Conservation (phyloP, 92 coral and sea anemone genomes). For the Epizoanthus fatuus region DNA sequence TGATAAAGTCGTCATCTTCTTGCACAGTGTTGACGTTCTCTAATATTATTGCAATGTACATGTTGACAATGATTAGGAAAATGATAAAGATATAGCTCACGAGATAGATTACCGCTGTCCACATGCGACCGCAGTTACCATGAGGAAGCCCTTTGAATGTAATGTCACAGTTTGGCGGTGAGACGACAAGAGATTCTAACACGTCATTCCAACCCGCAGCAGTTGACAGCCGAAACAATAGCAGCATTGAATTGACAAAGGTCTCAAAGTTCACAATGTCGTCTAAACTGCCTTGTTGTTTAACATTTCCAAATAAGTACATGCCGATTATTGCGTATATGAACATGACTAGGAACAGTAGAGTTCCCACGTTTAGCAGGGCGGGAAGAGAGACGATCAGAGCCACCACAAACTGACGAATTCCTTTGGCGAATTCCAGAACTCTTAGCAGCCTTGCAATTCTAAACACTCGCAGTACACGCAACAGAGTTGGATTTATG, state of each 20-base stretch:
- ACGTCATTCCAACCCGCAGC: conserved; percentile 97
- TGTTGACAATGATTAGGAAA: conserved; percentile 90
- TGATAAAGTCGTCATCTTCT: conserved; percentile 87
- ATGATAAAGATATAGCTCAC: conserved; percentile 84
- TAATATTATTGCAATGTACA: conserved; percentile 94
- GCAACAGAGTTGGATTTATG: conserved; percentile 89
- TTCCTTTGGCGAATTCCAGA: conserved; percentile 92
- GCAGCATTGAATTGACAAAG: conserved; percentile 85
- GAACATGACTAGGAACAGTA: conserved; percentile 89
- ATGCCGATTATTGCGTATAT: conserved; percentile 95
- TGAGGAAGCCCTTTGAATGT: conserved; percentile 59
- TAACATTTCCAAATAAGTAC: conserved; percentile 90
- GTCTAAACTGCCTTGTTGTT: conserved; percentile 83
- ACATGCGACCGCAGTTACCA: conserved; percentile 89
- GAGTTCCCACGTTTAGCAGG: conserved; percentile 90
- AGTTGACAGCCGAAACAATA: conserved; percentile 89
- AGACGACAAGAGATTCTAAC: conserved; percentile 78
- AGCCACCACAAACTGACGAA: conserved; percentile 91
- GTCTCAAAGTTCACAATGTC: conserved; percentile 95
- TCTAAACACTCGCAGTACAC: conserved; percentile 92
- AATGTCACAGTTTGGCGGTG: conserved; percentile 86
- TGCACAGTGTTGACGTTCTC: conserved; percentile 94
- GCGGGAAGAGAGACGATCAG: conserved; percentile 95
- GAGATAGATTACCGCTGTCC: conserved; percentile 77
- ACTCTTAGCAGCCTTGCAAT: conserved; percentile 91